Evolutionary conservation across 2,888 invertebrate species (phyloP), one percentile per base, ranked within the genome.

Genomic region (Oasisia sp.): DNA sequence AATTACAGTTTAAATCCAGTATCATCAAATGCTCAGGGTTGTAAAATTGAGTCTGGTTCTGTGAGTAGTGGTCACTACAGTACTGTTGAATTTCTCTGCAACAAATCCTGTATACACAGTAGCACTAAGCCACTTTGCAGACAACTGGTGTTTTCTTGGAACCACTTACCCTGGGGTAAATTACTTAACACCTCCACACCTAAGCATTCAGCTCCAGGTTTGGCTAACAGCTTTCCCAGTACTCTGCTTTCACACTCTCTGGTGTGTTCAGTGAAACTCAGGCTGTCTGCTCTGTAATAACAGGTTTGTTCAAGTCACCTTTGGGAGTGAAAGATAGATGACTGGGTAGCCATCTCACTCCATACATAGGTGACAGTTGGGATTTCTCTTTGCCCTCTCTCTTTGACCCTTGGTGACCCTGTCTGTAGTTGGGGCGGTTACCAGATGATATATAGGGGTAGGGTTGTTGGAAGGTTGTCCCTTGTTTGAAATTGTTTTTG

Each of bases 121-220:
- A 74, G 74, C 74, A 27, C 74, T 74, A n/a, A 74, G 74, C 74
- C 74, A 74, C 74, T 74, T 74, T 74, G n/a, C 74, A 74, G 74
- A 74, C 74, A 74, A 74, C 19, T 74, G 74, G 27, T 27, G 74
- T 74, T 74, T 74, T 74, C 74, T 74, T 19, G 19, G 74, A 74
- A 74, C 74, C 74, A 74, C 74, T 74, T 74, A 38, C 38, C 38
- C 1, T 38, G 38, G 38, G 38, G 38, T 38, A 50, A 50, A 14
- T 50, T 7, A 50, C 12, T 50, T 50, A 74, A n/a, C 74, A 74
- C 74, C 74, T 19, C 74, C 27, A 74, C 19, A 74, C 27, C 27
- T 74, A 1, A 74, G 74, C 74, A 74, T 74, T 74, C 27, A 4
- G 27, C 74, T 74, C 7, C 19, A 74, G n/a, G 74, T 74, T 74